A percentile compares a stretch with the other conserved stretches of the same genome.
These are phyloP conservation scores for Heliconius congener DNA, from an alignment of 1,140 invertebrate genomes.

Conservation along the genomic window DNA sequence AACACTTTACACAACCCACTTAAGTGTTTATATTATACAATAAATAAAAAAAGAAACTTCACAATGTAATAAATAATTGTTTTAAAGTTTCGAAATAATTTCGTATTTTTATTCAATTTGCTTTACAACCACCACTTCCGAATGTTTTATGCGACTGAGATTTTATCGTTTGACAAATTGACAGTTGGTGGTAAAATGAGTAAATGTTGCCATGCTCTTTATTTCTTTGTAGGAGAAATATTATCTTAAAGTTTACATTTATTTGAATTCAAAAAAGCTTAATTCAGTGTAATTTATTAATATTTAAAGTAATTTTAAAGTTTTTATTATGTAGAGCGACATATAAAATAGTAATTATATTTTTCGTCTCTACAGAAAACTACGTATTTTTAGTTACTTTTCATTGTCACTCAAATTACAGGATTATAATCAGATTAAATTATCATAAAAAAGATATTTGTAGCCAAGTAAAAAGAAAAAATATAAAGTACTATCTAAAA, in stretches of 20 bases:
- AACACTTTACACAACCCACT: conserved; percentile 21
- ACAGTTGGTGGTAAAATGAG: background rate
- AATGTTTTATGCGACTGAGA: background rate
- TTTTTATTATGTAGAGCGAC: no score
- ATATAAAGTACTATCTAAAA: no score
- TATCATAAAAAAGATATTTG: no score
- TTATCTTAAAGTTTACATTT: background rate
- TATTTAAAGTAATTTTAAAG: no score
- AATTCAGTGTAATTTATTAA: no score
- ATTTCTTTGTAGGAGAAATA: background rate
- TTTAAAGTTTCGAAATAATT: conserved; percentile 1
- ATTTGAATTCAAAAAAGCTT: background rate
- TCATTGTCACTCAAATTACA: no score
- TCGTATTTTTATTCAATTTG: background rate
- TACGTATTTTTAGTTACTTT: no score
- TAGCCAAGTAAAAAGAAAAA: no score
- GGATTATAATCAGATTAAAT: no score
- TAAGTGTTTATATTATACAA: background rate
- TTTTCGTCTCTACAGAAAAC: no score
- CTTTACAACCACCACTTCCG: background rate
- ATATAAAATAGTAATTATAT: no score
- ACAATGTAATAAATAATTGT: background rate
- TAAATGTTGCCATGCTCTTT: background rate
- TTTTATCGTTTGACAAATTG: background rate
- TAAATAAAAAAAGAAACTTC: background rate